Base-by-base conservation (phyloP, 2,113 vertebrate species). In the Numida meleagris region DNA sequence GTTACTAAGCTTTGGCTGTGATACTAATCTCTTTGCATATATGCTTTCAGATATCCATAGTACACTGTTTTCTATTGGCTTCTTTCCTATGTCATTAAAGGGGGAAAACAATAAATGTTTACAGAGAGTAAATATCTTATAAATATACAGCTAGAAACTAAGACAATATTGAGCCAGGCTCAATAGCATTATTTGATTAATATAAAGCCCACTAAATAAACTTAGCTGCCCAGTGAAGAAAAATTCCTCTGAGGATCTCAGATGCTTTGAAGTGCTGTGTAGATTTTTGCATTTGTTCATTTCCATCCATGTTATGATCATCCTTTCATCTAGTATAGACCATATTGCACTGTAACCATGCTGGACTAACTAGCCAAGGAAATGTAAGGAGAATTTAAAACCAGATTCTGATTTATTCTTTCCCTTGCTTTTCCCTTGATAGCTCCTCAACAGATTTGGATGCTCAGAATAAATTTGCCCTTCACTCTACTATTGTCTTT, bases 311-410 rank as follows among this genome's bases (percentile, higher is more conserved):
- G 12, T 48, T 29, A 24, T 15, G 21, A 78, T 20, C 24, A 25
- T 42, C 50, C 20, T 36, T 65, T 27, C 59, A 67, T 10, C 27
- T 10, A 23, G 11, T 23, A 61, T 3, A 53, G 38, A 59, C 53
- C 10, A 17, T 5, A 51, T 2, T 36, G 42, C 29, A 11, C 0
- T 0, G n/a, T 24, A 34, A 55, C 34, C 58, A 31, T 8, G 15
- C 34, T 27, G 36, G 43, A 43, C 59, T 50, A 73, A 80, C 15
- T 1, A 36, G 16, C 9, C 25, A 23, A 81, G 36, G 36, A 58
- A 67, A 43, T 33, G 11, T 4, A 67, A 68, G 16, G 12, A 29
- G 8, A 68, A 42, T 17, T 40, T 34, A 89, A 70, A 45, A 70
- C 8, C n/a, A 70, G 36, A 18, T 51, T 43, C 45, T 8, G 29